Evolutionary conservation across 2,113 vertebrate genomes (phyloP).

Genomic region (Capra hircus): DNA sequence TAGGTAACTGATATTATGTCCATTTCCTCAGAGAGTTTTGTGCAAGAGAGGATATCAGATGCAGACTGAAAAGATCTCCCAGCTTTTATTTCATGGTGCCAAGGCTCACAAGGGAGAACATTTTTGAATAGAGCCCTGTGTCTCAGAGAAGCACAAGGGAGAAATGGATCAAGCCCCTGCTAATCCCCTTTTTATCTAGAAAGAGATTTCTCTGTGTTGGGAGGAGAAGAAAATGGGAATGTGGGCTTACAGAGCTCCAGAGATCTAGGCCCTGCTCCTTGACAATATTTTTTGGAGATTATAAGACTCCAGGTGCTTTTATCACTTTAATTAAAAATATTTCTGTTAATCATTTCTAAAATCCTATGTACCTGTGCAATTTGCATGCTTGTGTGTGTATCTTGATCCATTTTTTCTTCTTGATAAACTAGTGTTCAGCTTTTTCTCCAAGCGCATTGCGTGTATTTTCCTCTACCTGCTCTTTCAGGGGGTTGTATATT

Average conservation of each 20-base stretch:
- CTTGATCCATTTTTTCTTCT: background rate
- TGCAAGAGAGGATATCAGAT: background rate
- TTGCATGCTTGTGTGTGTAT: background rate
- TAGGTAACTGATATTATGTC: background rate
- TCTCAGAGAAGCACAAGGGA: background rate
- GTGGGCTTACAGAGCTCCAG: background rate
- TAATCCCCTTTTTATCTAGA: background rate
- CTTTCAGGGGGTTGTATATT: conserved; percentile 41
- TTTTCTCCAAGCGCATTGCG: background rate
- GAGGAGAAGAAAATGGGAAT: background rate
- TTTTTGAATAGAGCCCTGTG: background rate
- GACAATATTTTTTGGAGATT: background rate
- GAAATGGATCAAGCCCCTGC: background rate
- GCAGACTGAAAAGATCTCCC: background rate
- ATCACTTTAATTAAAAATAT: conserved; percentile 9
- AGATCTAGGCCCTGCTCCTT: background rate
- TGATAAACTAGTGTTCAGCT: background rate
- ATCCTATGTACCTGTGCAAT: background rate
- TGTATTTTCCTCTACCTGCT: background rate
- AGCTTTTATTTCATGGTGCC: background rate
- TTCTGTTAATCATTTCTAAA: conserved; percentile 24
- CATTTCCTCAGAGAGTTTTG: background rate
- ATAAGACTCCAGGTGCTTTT: background rate
- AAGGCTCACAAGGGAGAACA: background rate
- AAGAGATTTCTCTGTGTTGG: background rate